Evolutionary conservation across 1,140 invertebrate species (phyloP).

Genomic region (Agrilus planipennis): DNA sequence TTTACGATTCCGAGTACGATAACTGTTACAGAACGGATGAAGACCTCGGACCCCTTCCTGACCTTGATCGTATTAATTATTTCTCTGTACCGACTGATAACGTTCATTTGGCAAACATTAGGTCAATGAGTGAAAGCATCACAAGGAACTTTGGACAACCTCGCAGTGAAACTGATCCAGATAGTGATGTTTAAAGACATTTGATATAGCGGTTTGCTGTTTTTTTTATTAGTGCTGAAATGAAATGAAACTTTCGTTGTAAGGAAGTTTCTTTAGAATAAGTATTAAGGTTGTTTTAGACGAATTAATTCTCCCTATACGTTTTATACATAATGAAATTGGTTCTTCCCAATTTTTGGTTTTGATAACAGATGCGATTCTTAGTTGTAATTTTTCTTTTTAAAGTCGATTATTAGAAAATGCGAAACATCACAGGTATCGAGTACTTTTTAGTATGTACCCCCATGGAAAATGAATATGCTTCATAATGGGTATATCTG

Average conservation of each 20-base stretch:
- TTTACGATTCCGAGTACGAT: conserved; percentile 77
- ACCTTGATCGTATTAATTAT: conserved; percentile 32
- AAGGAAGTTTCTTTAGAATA: not conserved
- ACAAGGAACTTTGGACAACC: conserved; percentile 62
- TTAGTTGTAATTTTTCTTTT: too few species aligned
- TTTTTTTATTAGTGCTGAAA: not conserved
- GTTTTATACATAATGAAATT: not conserved
- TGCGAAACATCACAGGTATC: too few species aligned
- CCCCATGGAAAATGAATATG: too few species aligned
- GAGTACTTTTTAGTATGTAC: too few species aligned
- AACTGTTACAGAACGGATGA: conserved; percentile 43
- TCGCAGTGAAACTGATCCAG: conserved; percentile 46
- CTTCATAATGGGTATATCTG: too few species aligned
- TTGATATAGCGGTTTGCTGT: not conserved
- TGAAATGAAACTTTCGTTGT: not conserved
- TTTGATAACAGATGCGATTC: not conserved
- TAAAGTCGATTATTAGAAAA: too few species aligned
- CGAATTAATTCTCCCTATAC: not conserved
- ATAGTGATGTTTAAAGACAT: conserved; percentile 44
- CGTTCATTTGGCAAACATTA: conserved; percentile 61
- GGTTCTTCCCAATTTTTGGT: not conserved
- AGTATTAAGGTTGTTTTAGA: too few species aligned
- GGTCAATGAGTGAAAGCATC: conserved; percentile 61
- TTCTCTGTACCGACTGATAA: conserved; percentile 45
- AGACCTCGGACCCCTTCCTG: conserved; percentile 31